Evolutionary conservation across 2,113 vertebrate genomes (phyloP), one percentile per base, ranked within the genome.

Genomic region (Ornithorhynchus anatinus): DNA sequence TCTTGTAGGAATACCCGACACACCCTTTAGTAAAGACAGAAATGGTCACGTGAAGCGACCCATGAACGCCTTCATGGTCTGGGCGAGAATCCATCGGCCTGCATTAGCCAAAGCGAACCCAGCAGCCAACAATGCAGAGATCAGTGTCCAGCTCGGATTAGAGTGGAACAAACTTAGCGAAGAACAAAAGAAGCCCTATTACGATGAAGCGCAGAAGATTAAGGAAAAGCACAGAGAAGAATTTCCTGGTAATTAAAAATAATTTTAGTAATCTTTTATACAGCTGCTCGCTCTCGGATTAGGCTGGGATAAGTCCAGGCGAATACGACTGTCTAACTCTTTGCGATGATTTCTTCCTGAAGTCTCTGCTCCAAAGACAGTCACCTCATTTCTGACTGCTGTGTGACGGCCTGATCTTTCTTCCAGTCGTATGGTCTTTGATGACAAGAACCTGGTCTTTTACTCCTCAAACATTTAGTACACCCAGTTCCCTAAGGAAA

Each of bases 61-160:
- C 0, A 94, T 96, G 94, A 97, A 97, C 2, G 96, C 96, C 1
- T 97, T 94, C 67, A 91, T 96, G 92, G 91, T 97, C 65, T 96
- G 95, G 95, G 85, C 93, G 37, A 85, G 87, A 57, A 95, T 95
- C 75, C 94, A 96, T 67, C 87, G 94, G 14, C 65, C 86, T 2
- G 86, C 84, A 35, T 59, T 95, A 76, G 89, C 91, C 54, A 94
- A 88, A 86, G 88, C 89, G 45, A 93, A 90, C 77, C 93, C 93
- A 1, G 61, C 62, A 5, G 89, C 89, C 52, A 92, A 56, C 45
- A 92, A 89, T 15, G 84, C 82, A 35, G 89, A 94, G 39, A 93
- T 92, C 85, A 94, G 91, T 54, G 75, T 94, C 29, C 92, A 91
- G 72, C 93, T 97, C 0, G 95, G 95, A 44, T 5, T 85, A 60